Conservation (phyloP, 1,140 invertebrate genomes). For the Lysiphlebus fabarum region DNA sequence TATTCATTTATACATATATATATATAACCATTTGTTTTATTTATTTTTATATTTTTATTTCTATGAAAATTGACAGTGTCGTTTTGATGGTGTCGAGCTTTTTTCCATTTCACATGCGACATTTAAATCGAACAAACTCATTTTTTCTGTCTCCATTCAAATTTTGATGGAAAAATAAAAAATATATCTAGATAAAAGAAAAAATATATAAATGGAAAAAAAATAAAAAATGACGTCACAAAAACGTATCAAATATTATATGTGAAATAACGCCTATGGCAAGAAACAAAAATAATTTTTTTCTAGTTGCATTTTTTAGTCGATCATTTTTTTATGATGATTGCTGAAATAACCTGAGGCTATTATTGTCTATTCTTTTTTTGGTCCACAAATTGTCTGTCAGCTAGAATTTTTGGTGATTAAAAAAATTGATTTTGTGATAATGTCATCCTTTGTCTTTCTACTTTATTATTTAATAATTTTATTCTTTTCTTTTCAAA, state of each 20-base stretch:
- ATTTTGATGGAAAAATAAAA: slow-evolving; percentile 5
- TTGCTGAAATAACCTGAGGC: slow-evolving; percentile 13
- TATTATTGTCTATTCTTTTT: slow-evolving; percentile 11
- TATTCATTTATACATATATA: background rate
- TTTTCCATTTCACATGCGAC: slow-evolving; percentile 44
- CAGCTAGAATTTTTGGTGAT: no score
- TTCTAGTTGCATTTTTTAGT: background rate
- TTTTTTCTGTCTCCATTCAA: slow-evolving; percentile 36
- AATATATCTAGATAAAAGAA: slow-evolving; percentile 7
- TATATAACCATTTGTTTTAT: no score
- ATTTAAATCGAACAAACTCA: slow-evolving; percentile 46
- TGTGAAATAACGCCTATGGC: slow-evolving; percentile 3
- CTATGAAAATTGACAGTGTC: background rate
- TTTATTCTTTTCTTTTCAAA: background rate
- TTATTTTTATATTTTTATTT: background rate
- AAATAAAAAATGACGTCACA: slow-evolving; percentile 8
- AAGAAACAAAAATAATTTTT: slow-evolving; percentile 11
- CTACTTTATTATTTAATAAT: slow-evolving; percentile 12
- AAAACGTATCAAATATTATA: slow-evolving; percentile 13
- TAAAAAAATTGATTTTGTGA: no score
- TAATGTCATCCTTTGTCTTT: background rate
- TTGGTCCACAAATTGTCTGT: background rate
- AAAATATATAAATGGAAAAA: slow-evolving; percentile 11
- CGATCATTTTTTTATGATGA: slow-evolving; percentile 7
- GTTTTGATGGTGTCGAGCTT: slow-evolving; percentile 24